Evolutionary conservation across 1,140 invertebrate genomes (phyloP).

Genomic region (Bombus soroeensis): DNA sequence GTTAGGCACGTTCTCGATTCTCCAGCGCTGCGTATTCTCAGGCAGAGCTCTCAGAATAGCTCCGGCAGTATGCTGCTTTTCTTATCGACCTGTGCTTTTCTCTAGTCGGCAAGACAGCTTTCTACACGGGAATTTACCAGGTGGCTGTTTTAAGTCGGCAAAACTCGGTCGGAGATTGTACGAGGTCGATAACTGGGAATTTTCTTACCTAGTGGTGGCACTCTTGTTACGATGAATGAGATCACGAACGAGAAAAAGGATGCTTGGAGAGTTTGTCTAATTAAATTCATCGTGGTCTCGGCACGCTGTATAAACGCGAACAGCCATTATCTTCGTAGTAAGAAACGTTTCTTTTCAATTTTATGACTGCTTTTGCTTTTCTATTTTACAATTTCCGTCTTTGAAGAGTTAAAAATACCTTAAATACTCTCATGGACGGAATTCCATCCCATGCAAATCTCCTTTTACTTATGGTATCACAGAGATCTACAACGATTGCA

Average conservation of each 20-base stretch:
- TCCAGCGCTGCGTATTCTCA: constrained; percentile 63
- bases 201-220: constrained; percentile 53
- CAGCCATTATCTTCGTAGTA: too few relatives aligned
- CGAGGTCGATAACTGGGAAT: constrained; percentile 56
- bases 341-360: too few relatives aligned
- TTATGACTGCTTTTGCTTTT: too few relatives aligned
- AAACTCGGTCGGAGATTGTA: constrained; percentile 27
- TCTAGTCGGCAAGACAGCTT: constrained; percentile 66
- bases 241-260: too few relatives aligned
- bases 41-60: constrained; percentile 59
- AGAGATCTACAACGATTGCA: too few relatives aligned
- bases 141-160: constrained; percentile 15
- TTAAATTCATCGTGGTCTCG: not conserved
- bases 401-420: too few relatives aligned
- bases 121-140: constrained; percentile 55
- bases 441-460: too few relatives aligned
- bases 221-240: not conserved
- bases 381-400: too few relatives aligned
- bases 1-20: constrained; percentile 28
- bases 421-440: too few relatives aligned
- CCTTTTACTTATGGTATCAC: too few relatives aligned
- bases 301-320: too few relatives aligned
- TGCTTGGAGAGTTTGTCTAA: not conserved
- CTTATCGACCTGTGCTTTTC: constrained; percentile 68
- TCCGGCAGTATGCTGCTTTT: constrained; percentile 32